Evolutionary conservation across 2,113 vertebrate genomes (phyloP).

Genomic region (Theristicus caerulescens): DNA sequence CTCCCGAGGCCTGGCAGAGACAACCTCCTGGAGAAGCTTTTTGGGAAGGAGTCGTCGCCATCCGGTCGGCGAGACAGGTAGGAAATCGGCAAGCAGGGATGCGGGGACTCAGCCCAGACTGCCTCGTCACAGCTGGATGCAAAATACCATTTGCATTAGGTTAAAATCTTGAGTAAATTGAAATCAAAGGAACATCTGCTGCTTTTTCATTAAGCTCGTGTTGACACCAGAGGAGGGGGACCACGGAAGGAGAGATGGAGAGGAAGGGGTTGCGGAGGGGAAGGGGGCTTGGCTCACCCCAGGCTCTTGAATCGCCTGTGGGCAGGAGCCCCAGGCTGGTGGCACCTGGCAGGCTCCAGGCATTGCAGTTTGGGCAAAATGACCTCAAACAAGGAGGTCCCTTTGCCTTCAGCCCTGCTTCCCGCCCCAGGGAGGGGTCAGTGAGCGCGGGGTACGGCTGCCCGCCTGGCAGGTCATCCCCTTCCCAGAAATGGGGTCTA

Average conservation of each 20-base stretch:
- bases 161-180: slow-evolving; percentile 47
- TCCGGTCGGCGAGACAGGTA: neutral
- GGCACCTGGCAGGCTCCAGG: neutral
- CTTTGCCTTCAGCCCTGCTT: neutral
- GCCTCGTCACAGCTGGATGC: slow-evolving; percentile 38
- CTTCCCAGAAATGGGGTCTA: neutral
- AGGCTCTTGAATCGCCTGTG: neutral
- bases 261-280: neutral
- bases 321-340: neutral
- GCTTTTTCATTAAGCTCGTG: slow-evolving; percentile 40
- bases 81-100: neutral
- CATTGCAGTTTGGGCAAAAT: neutral
- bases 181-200: slow-evolving; percentile 58
- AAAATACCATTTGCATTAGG: slow-evolving; percentile 32
- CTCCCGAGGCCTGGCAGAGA: neutral
- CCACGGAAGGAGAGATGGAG: neutral
- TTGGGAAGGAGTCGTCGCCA: neutral
- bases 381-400: neutral
- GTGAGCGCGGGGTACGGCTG: neutral
- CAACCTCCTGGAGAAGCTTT: neutral
- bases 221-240: slow-evolving; percentile 11
- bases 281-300: neutral
- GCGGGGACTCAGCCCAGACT: neutral
- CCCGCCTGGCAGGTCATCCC: neutral
- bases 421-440: neutral